These are phyloP conservation scores for Dasypolia templi DNA, from an alignment of 2,888 invertebrate genomes.

Conservation along the genomic window DNA sequence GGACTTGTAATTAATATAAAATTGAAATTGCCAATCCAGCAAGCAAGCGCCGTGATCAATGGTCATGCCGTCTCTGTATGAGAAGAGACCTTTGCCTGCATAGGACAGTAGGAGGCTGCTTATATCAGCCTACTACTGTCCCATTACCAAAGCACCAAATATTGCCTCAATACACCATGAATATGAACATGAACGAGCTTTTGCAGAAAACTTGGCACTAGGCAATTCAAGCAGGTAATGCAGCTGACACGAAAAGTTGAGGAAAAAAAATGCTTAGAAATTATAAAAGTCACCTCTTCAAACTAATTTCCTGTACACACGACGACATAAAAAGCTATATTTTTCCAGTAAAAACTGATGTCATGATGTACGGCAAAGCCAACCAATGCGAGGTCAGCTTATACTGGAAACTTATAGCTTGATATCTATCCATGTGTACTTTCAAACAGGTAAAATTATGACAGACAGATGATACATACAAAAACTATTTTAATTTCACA, in stretches of 20 bases:
- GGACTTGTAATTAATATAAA: neutral
- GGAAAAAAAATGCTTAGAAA: neutral
- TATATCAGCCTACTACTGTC: too few relatives aligned
- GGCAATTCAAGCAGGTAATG: too few relatives aligned
- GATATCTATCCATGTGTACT: too few relatives aligned
- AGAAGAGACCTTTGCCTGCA: neutral
- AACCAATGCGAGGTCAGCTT: too few relatives aligned
- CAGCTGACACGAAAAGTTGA: too few relatives aligned
- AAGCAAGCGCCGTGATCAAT: neutral
- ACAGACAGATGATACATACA: slow-evolving; percentile 6
- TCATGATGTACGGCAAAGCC: too few relatives aligned
- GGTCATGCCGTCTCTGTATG: neutral
- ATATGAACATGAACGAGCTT: neutral
- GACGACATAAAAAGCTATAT: too few relatives aligned
- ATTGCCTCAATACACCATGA: neutral
- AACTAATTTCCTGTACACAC: slow-evolving; percentile 7
- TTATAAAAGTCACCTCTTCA: slow-evolving; percentile 18
- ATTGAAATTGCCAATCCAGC: neutral
- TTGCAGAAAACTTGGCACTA: neutral
- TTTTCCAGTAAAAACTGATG: too few relatives aligned
- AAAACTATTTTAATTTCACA: slow-evolving; percentile 3
- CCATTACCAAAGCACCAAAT: neutral
- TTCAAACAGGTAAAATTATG: neutral
- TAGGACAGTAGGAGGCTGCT: too few relatives aligned
- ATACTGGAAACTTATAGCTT: too few relatives aligned